phyloP scores from a whole-genome alignment of 2,797 vertebrate genomes.

The Echiichthys vipera region DNA sequence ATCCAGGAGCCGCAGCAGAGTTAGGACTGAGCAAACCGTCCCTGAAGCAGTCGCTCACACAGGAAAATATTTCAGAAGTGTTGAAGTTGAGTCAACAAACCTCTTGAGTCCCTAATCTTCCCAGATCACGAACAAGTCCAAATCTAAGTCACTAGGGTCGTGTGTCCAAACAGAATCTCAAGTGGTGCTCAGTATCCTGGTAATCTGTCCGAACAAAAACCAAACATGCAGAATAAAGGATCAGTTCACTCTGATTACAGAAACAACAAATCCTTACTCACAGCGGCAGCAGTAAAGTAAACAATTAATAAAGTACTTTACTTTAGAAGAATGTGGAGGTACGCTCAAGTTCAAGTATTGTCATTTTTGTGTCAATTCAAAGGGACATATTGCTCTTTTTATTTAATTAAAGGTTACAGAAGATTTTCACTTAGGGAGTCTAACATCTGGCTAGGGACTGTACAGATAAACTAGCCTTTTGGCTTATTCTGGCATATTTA shows the following conservation, averaged over 20 bases:
- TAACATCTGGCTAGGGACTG: too few relatives aligned
- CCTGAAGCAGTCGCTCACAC: neutral
- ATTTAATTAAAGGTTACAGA: too few relatives aligned
- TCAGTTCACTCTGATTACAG: neutral
- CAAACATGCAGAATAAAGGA: conserved; percentile 19
- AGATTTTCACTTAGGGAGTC: too few relatives aligned
- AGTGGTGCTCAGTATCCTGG: neutral
- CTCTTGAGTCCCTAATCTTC: conserved; percentile 6
- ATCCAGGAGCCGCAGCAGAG: conserved; percentile 33
- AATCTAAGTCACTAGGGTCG: conserved; percentile 17
- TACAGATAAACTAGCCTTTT: too few relatives aligned
- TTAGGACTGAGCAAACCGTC: neutral
- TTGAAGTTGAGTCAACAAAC: conserved; percentile 17
- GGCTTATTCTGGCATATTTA: too few relatives aligned
- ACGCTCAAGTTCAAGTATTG: too few relatives aligned
- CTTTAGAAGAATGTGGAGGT: too few relatives aligned
- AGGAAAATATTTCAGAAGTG: conserved; percentile 10
- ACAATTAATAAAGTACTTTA: too few relatives aligned
- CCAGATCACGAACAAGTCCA: neutral
- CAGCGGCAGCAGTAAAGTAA: neutral
- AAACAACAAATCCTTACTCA: neutral
- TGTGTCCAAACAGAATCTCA: conserved; percentile 7
- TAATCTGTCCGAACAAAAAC: conserved; percentile 4
- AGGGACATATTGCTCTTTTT: too few relatives aligned
- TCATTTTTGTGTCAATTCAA: too few relatives aligned